phyloP scores from a whole-genome alignment of 2,797 vertebrate genomes.

The Brotogeris chrysoptera region DNA sequence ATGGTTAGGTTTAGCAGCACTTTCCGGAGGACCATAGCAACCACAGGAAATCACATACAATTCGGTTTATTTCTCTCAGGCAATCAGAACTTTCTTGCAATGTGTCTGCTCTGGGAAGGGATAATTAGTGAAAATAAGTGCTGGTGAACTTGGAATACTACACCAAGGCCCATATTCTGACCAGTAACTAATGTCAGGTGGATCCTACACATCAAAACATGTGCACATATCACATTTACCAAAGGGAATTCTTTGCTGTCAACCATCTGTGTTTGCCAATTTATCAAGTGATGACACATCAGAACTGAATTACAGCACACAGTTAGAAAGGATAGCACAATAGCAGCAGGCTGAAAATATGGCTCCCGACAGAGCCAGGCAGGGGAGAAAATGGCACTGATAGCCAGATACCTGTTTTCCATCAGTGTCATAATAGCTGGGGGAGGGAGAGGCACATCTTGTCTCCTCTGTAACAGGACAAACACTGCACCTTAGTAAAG shows the following conservation, averaged over 20 bases:
- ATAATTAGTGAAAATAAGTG: background rate
- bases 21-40: background rate
- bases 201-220: fast-evolving
- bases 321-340: background rate
- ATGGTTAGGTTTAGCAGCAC: fast-evolving
- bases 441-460: fast-evolving
- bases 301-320: background rate
- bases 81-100: background rate
- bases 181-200: background rate
- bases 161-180: fast-evolving
- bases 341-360: background rate
- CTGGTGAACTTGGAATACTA: background rate
- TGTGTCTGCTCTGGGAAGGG: background rate
- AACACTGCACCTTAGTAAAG: background rate
- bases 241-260: background rate
- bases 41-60: background rate
- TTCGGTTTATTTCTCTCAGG: background rate
- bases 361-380: background rate
- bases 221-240: background rate
- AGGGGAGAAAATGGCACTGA: background rate
- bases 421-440: background rate
- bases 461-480: background rate
- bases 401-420: background rate
- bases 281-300: background rate
- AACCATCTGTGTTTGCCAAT: background rate